Percentiles rank a stretch among this genome's conserved stretches.
These are phyloP conservation scores for Trissolcus basalis DNA, from an alignment of 1,140 invertebrate genomes.

Conservation along the genomic window DNA sequence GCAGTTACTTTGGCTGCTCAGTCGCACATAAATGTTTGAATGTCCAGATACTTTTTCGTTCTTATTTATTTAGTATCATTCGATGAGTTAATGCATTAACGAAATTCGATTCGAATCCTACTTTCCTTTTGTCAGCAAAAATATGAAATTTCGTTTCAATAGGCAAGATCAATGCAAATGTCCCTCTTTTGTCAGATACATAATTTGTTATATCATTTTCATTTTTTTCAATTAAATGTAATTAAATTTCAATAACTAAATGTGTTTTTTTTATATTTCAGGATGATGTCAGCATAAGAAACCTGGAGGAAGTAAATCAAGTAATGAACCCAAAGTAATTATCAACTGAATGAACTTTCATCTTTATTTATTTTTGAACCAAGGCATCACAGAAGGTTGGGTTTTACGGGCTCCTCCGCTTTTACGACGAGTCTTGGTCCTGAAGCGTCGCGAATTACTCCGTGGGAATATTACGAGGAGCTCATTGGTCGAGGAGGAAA, in stretches of 20 bases:
- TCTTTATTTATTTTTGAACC: conserved; percentile 44
- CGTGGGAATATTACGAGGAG: conserved; percentile 53
- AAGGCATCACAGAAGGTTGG: conserved; percentile 23
- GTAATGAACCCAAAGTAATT: conserved; percentile 8
- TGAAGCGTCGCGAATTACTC: conserved; percentile 70
- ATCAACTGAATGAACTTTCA: conserved; percentile 2
- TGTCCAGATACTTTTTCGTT: conserved; percentile 9
- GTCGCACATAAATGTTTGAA: conserved; percentile 34
- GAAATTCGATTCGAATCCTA: conserved; percentile 2
- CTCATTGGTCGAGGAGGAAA: conserved; percentile 59
- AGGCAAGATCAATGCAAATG: too few species aligned
- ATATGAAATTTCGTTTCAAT: not conserved
- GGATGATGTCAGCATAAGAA: too few species aligned
- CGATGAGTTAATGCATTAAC: conserved; percentile 10
- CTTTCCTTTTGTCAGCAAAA: not conserved
- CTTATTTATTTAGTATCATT: conserved; percentile 33
- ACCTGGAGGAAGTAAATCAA: too few species aligned
- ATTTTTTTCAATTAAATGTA: too few species aligned
- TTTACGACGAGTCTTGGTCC: conserved; percentile 67
- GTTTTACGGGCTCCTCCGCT: conserved; percentile 66
- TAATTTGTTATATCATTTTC: too few species aligned
- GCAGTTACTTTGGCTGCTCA: conserved; percentile 21
- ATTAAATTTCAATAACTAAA: too few species aligned
- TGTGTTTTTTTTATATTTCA: too few species aligned
- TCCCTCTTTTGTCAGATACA: too few species aligned